Percentiles rank a stretch among this genome's conserved stretches.
Conservation (phyloP, 2,797 vertebrate species). For the Coendou prehensilis region DNA sequence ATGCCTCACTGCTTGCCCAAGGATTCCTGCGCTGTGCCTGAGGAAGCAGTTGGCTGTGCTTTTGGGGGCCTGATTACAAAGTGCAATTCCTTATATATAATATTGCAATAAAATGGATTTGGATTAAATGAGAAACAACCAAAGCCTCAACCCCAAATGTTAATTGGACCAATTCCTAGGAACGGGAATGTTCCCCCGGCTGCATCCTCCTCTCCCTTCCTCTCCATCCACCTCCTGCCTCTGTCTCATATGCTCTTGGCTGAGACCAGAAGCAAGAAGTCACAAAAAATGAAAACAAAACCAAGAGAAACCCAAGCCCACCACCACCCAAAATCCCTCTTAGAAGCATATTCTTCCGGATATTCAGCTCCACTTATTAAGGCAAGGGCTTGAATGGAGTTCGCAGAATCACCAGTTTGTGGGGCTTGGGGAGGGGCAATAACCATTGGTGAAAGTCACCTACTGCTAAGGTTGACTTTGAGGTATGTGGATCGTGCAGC, state of each 20-base stretch:
- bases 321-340: not conserved
- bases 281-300: not conserved
- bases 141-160: not conserved
- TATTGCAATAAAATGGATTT: slow-evolving; percentile 4
- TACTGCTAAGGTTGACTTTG: slow-evolving; percentile 13
- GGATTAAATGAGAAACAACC: not conserved
- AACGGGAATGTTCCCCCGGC: not conserved
- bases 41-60: slow-evolving; percentile 1
- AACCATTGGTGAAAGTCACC: not conserved
- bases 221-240: not conserved
- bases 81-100: not conserved
- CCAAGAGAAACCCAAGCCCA: not conserved
- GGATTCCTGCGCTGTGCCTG: not conserved
- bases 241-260: not conserved
- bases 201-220: not conserved
- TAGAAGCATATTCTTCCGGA: not conserved
- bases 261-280: slow-evolving; percentile 7
- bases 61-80: not conserved
- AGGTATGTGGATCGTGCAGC: not conserved
- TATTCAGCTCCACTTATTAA: not conserved
- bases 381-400: not conserved
- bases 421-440: no score
- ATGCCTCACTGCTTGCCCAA: not conserved
- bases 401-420: not conserved
- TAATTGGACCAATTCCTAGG: not conserved